Conservation (phyloP, 1,140 invertebrate species). For the Drosophila ambigua region DNA sequence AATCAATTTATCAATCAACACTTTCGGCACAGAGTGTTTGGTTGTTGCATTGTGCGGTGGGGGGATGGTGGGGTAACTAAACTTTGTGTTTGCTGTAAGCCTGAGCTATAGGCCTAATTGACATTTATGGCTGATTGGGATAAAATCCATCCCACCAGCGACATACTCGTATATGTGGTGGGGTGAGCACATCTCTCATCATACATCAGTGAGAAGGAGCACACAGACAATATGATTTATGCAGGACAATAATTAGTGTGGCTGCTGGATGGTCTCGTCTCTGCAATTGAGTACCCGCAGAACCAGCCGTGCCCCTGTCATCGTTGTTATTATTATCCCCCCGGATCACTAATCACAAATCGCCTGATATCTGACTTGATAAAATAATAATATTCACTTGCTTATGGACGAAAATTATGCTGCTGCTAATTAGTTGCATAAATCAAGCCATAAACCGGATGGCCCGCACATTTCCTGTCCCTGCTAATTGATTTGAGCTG, state of each 20-base stretch:
- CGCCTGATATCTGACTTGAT: conserved; percentile 28
- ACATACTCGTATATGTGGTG: too few relatives aligned
- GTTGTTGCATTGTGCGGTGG: background rate
- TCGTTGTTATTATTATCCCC: conserved; percentile 28
- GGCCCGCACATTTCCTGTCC: conserved; percentile 5
- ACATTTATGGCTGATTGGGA: conserved; percentile 42
- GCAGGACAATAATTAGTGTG: conserved; percentile 40
- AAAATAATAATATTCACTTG: conserved; percentile 49
- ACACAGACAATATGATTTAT: conserved; percentile 38
- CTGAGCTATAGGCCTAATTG: conserved; percentile 34
- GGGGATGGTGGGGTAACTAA: too few relatives aligned
- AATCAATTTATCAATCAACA: conserved; percentile 78
- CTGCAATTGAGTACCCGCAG: too few relatives aligned
- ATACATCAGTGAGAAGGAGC: conserved; percentile 7
- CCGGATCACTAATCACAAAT: conserved; percentile 21
- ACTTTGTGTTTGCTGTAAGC: background rate
- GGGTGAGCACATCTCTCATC: background rate
- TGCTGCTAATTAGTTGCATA: conserved; percentile 74
- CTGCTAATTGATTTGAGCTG: conserved; percentile 74
- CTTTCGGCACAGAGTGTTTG: conserved; percentile 19
- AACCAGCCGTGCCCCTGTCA: conserved; percentile 7
- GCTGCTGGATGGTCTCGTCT: conserved; percentile 1
- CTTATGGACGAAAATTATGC: conserved; percentile 24
- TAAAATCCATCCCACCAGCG: conserved; percentile 12
- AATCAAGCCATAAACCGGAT: conserved; percentile 70